These are phyloP conservation scores for Pterocles orientalis DNA, from an alignment of 2,113 vertebrate species.

Conservation along the genomic window DNA sequence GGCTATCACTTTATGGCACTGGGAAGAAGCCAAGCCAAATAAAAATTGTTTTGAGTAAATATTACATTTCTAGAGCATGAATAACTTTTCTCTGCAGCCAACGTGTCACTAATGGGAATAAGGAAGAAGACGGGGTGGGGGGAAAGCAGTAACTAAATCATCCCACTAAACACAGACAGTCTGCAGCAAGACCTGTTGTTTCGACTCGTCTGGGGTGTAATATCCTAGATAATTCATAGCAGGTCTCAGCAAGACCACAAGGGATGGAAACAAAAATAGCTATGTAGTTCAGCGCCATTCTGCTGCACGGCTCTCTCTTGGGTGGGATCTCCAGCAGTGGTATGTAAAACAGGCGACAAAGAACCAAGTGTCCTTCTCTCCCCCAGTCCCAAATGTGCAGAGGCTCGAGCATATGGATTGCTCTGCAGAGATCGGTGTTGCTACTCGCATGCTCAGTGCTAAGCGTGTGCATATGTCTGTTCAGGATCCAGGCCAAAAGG, in stretches of 20 bases:
- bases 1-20: slow-evolving; percentile 70
- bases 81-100: slow-evolving; percentile 70
- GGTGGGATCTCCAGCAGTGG: not conserved
- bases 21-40: slow-evolving; percentile 74
- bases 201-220: slow-evolving; percentile 52
- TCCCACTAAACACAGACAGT: slow-evolving; percentile 42
- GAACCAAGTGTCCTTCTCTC: slow-evolving; percentile 42
- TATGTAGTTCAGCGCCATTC: not conserved
- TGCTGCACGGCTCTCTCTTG: not conserved
- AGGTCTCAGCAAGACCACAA: slow-evolving; percentile 38
- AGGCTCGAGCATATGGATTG: not conserved
- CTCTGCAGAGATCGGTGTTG: not conserved
- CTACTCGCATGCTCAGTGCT: slow-evolving; percentile 19
- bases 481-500: not conserved
- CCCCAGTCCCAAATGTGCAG: not conserved
- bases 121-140: slow-evolving; percentile 45
- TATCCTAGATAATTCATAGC: slow-evolving; percentile 43
- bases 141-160: slow-evolving; percentile 63
- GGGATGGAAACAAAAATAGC: slow-evolving; percentile 52
- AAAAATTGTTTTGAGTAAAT: slow-evolving; percentile 76
- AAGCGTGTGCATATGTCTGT: not conserved
- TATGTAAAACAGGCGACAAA: not conserved
- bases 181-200: slow-evolving; percentile 58
- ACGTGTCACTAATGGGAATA: slow-evolving; percentile 66
- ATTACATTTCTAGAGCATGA: slow-evolving; percentile 74